phyloP scores from a whole-genome alignment of 2,113 vertebrate species.

The Lutjanus erythropterus region DNA sequence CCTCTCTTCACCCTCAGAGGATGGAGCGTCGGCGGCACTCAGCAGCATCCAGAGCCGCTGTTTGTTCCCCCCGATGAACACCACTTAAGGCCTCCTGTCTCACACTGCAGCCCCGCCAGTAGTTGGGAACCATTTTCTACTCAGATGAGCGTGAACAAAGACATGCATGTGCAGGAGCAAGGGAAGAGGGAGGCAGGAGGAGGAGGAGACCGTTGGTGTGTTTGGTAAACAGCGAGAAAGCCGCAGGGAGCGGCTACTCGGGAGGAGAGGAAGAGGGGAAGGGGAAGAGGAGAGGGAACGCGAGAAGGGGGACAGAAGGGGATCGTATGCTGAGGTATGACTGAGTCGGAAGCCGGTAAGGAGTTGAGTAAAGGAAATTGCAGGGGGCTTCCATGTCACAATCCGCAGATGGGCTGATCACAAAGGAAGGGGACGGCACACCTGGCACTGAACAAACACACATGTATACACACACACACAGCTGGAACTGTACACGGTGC shows the following conservation, averaged over 20 bases:
- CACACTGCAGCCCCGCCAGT: slow-evolving; percentile 55
- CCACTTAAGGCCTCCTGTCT: slow-evolving; percentile 75
- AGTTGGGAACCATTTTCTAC: slow-evolving; percentile 78
- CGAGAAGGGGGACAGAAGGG: slow-evolving; percentile 41
- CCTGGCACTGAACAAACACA: slow-evolving; percentile 68
- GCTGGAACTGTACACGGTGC: slow-evolving; percentile 32
- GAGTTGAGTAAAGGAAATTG: slow-evolving; percentile 66
- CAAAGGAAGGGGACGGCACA: slow-evolving; percentile 56
- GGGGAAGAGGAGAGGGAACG: slow-evolving; percentile 54
- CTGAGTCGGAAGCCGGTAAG: slow-evolving; percentile 56
- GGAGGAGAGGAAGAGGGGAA: slow-evolving; percentile 57
- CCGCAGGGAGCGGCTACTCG: slow-evolving; percentile 42
- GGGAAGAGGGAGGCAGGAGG: slow-evolving; percentile 40
- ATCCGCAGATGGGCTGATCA: slow-evolving; percentile 48
- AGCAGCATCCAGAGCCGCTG: slow-evolving; percentile 28
- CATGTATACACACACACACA: slow-evolving; percentile 58
- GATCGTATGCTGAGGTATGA: slow-evolving; percentile 12
- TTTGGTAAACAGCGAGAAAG: slow-evolving; percentile 83
- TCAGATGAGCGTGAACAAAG: slow-evolving; percentile 83
- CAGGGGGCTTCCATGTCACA: slow-evolving; percentile 64
- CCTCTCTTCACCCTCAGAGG: slow-evolving; percentile 20
- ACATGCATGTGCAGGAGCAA: slow-evolving; percentile 62
- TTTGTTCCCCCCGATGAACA: slow-evolving; percentile 40
- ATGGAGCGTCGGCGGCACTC: slow-evolving; percentile 23
- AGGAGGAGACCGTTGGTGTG: slow-evolving; percentile 62